phyloP scores from a whole-genome alignment of 2,888 invertebrate genomes.

The Polydrusus tereticollis region DNA sequence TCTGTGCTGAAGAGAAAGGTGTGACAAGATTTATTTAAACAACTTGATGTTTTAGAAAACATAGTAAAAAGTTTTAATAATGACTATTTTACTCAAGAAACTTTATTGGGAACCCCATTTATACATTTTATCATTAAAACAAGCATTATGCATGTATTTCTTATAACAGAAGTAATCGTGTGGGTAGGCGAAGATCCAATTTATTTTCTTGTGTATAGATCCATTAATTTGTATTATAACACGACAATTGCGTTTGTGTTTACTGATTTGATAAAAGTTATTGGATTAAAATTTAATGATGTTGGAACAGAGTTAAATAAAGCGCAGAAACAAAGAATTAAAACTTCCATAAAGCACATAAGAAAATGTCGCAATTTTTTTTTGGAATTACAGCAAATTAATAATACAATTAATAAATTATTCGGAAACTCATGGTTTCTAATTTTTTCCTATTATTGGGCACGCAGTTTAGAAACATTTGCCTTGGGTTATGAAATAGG shows the following conservation, averaged over 20 bases:
- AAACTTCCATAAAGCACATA: neutral
- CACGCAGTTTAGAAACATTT: neutral
- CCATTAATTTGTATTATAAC: too few species aligned
- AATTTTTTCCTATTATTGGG: neutral
- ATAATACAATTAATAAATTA: neutral
- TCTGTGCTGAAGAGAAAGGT: neutral
- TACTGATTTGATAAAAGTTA: neutral
- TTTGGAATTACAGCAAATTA: neutral
- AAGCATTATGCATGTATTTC: neutral
- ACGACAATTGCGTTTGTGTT: neutral
- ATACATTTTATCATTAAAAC: neutral
- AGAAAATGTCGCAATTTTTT: neutral
- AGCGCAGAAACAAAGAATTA: neutral
- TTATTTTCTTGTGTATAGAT: neutral
- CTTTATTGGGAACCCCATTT: neutral
- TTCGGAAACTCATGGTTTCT: neutral
- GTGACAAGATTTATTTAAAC: neutral
- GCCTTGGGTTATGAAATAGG: neutral
- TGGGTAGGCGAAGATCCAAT: neutral
- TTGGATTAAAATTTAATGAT: neutral
- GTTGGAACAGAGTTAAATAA: neutral
- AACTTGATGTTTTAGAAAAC: neutral
- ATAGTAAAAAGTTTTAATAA: neutral
- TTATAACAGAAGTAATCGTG: neutral
- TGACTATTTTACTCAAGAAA: neutral